Evolutionary conservation across 2,113 vertebrate genomes (phyloP).

Genomic region (Candoia aspera): DNA sequence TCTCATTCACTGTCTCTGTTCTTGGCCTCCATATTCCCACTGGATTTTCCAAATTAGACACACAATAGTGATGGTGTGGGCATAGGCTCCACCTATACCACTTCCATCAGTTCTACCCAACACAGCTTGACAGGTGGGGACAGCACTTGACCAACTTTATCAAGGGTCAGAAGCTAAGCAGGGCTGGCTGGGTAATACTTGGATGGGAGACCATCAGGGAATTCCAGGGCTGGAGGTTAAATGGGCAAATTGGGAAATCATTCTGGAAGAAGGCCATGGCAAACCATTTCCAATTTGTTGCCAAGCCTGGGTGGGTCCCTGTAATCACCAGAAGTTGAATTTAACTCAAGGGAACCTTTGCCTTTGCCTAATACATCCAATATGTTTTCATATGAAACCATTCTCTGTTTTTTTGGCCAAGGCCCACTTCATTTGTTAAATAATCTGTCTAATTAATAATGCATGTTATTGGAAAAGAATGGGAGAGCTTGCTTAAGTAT

Average conservation of each 20-base stretch:
- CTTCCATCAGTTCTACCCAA: not conserved
- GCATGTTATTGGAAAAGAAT: conserved; percentile 44
- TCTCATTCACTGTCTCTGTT: not conserved
- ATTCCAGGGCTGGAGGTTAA: not conserved
- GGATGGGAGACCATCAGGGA: not conserved
- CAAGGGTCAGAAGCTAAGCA: not conserved
- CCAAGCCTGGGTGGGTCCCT: not conserved
- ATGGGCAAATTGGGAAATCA: not conserved
- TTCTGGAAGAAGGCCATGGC: not conserved
- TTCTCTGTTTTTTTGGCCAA: conserved; percentile 12
- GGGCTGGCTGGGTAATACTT: not conserved
- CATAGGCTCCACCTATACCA: not conserved
- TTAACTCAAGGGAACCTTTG: not conserved
- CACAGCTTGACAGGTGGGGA: no score
- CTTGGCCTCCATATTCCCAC: not conserved
- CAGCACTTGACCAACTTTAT: not conserved
- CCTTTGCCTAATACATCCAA: not conserved
- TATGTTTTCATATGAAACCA: conserved; percentile 1
- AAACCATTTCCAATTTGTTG: not conserved
- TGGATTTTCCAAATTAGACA: not conserved
- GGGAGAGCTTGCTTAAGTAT: conserved; percentile 48
- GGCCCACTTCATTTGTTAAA: conserved; percentile 37
- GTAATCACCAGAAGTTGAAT: not conserved
- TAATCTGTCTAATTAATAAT: conserved; percentile 53
- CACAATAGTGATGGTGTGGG: not conserved